These are phyloP conservation scores for Uloborus plumipes DNA, from an alignment of 2,888 invertebrate genomes.

Conservation along the genomic window DNA sequence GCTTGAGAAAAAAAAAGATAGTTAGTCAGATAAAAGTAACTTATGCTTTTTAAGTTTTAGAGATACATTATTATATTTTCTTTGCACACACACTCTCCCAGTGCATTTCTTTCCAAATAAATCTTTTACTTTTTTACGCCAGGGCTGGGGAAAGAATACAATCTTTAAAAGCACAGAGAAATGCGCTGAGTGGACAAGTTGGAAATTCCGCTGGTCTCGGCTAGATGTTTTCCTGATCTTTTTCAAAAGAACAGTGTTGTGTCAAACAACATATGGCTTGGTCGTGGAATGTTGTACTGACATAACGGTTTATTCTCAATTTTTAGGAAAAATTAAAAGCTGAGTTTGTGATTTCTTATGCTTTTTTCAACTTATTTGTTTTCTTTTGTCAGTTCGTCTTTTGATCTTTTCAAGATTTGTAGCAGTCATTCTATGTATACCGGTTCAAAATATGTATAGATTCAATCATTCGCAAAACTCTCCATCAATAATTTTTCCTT, in stretches of 20 bases:
- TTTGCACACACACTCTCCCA: background rate
- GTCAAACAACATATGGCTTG: slow-evolving; percentile 34
- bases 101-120: background rate
- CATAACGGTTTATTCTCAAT: slow-evolving; percentile 19
- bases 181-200: slow-evolving; percentile 41
- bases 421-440: no score
- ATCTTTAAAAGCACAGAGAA: background rate
- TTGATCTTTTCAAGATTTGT: background rate
- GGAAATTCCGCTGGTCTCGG: slow-evolving; percentile 46
- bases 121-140: background rate
- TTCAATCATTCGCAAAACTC: no score
- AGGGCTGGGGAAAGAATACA: no score
- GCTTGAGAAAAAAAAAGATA: no score
- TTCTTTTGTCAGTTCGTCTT: slow-evolving; percentile 4
- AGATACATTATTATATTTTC: no score
- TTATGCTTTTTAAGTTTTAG: no score
- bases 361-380: background rate
- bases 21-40: no score
- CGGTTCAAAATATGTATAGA: no score
- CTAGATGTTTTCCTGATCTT: slow-evolving; percentile 11
- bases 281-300: slow-evolving; percentile 27
- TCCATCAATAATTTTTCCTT: no score
- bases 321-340: no score
- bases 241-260: slow-evolving; percentile 30
- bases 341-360: background rate